Evolutionary conservation across 2,113 vertebrate genomes (phyloP).

Genomic region (Silurus asotus): DNA sequence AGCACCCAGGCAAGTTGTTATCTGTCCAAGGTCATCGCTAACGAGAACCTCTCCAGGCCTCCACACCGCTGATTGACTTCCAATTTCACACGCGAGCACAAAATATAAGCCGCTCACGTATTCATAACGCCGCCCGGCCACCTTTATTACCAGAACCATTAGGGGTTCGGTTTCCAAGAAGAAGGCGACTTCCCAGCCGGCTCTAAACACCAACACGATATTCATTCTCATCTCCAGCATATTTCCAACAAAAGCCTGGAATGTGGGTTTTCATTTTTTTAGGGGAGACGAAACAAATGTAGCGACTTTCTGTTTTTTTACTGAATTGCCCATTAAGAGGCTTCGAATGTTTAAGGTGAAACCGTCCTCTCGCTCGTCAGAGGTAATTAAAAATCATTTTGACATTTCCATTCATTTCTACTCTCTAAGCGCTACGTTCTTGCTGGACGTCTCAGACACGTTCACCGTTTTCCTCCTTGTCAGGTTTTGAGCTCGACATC

Average conservation of each 20-base stretch:
- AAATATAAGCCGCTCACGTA: slow-evolving; percentile 64
- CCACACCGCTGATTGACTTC: slow-evolving; percentile 68
- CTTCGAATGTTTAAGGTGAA: slow-evolving; percentile 59
- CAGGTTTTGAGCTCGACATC: slow-evolving; percentile 63
- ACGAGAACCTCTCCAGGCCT: slow-evolving; percentile 65
- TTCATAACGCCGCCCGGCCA: slow-evolving; percentile 57
- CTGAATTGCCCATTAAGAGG: slow-evolving; percentile 55
- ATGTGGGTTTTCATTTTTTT: slow-evolving; percentile 5
- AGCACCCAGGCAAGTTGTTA: slow-evolving; percentile 66
- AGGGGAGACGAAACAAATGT: slow-evolving; percentile 1
- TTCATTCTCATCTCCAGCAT: slow-evolving; percentile 26
- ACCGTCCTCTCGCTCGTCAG: slow-evolving; percentile 50
- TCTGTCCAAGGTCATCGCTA: slow-evolving; percentile 74
- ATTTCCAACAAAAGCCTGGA: slow-evolving; percentile 19
- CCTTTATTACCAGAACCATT: slow-evolving; percentile 61
- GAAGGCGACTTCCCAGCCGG: slow-evolving; percentile 14
- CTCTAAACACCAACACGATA: slow-evolving; percentile 8
- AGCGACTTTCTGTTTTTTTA: slow-evolving; percentile 30
- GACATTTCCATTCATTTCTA: slow-evolving; percentile 70
- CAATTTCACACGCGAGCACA: slow-evolving; percentile 63
- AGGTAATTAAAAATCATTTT: slow-evolving; percentile 73
- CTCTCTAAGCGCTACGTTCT: slow-evolving; percentile 63
- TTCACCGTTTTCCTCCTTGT: slow-evolving; percentile 71
- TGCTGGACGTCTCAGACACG: slow-evolving; percentile 61
- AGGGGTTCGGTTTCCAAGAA: slow-evolving; percentile 38